These are phyloP conservation scores for Amphiprion clarkii DNA, from an alignment of 2,797 vertebrate species.

Conservation along the genomic window DNA sequence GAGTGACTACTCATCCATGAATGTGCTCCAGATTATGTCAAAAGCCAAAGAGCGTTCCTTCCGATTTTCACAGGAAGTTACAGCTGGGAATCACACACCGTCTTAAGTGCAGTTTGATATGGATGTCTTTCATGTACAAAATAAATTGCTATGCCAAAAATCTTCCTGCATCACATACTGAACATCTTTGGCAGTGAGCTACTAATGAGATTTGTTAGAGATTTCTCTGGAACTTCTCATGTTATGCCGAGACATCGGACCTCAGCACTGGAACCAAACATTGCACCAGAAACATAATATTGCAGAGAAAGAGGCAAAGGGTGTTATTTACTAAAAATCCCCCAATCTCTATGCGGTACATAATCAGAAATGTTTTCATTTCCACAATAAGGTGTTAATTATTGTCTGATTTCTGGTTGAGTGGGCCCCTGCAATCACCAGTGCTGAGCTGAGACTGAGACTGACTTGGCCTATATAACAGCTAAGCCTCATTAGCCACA, in stretches of 20 bases:
- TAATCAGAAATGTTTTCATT: constrained; percentile 45
- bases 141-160: constrained; percentile 7
- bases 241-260: constrained; percentile 28
- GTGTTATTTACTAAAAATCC: constrained; percentile 35
- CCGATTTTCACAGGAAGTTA: constrained; percentile 28
- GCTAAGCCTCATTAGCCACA: constrained; percentile 79
- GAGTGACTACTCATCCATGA: constrained; percentile 40
- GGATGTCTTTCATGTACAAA: constrained; percentile 12
- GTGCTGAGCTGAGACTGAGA: constrained; percentile 55
- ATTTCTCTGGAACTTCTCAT: constrained; percentile 33
- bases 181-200: constrained; percentile 31
- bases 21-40: constrained; percentile 23
- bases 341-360: constrained; percentile 9
- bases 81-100: constrained; percentile 29
- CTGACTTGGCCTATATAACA: constrained; percentile 73
- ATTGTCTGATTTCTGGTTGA: constrained; percentile 59
- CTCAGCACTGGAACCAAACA: constrained; percentile 7
- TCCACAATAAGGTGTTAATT: constrained; percentile 65
- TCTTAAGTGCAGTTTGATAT: constrained; percentile 38
- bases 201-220: constrained; percentile 37
- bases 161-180: not conserved
- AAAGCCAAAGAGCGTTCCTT: constrained; percentile 8
- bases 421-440: constrained; percentile 52
- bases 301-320: constrained; percentile 23
- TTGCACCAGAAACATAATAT: not conserved